Base-by-base conservation (phyloP, 2,113 vertebrate species). In the Archocentrus centrarchus region DNA sequence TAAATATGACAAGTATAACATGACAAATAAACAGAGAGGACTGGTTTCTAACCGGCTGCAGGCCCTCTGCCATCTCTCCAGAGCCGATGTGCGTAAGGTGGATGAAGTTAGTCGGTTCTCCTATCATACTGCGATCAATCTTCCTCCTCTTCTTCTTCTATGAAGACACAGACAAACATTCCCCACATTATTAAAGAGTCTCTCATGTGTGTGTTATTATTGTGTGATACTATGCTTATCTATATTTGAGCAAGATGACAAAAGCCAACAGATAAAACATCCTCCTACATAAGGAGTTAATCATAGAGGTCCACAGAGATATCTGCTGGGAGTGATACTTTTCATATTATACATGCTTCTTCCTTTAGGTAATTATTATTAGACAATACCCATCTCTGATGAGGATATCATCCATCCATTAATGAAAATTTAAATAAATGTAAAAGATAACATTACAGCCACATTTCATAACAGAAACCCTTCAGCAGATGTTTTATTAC, bases 71-170 rank as follows among this genome's bases (percentile, higher is more conserved):
- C 97, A 98, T 98, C 91, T 98, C 98, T 6, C 97, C 97, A 0
- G 98, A 98, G 75, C 98, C 98, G 3, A 99, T 97, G 93, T 99
- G 98, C 0, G 98, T 98, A 93, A 98, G 96, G 94, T 98, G 97
- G 18, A 98, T 93, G 73, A 98, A 98, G 93, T 98, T 99, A 89
- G 97, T 98, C 1, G 97, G 98, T 77, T 98, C 98, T 7, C 98
- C 97, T 0, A 99, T 99, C 98, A 98, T 98, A 84, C 90, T 96
- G 87, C 97, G 96, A 82, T 99, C 98, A 0, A 99, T 98, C 79
- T 95, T 94, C 75, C 97, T 95, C 92, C 97, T 95, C 93, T 93
- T 97, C 90, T 88, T 94, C 92, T 97, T 97, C 92, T 97, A 17
- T 11, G 64, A 58, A 82, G 32, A 84, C 68, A 80, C 62, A 85